phyloP scores from a whole-genome alignment of 64 coral and sea anemone genomes.

The Montipora efflorescens region DNA sequence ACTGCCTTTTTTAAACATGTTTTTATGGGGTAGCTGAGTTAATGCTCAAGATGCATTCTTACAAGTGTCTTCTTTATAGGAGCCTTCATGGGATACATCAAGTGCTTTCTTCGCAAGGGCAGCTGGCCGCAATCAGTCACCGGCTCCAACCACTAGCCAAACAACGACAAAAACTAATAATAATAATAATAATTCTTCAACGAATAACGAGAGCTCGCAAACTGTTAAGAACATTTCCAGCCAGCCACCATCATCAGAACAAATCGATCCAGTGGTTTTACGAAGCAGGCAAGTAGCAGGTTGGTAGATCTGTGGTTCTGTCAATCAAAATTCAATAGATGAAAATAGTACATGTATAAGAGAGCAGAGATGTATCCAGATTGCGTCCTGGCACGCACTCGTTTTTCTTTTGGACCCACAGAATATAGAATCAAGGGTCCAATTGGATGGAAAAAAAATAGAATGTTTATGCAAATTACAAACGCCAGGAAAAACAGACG shows the following conservation, averaged over 20 bases:
- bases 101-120: constrained; percentile 97
- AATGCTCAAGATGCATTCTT: background rate
- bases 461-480: too few species aligned
- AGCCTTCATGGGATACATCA: constrained; percentile 88
- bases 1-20: too few species aligned
- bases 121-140: constrained; percentile 69
- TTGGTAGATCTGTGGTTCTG: constrained; percentile 23
- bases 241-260: constrained; percentile 51
- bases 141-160: constrained; percentile 16
- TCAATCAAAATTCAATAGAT: too few species aligned
- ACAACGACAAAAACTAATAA: constrained; percentile 49
- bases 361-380: too few species aligned
- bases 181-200: constrained; percentile 18
- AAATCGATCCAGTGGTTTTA: constrained; percentile 83
- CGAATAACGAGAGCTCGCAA: constrained; percentile 33
- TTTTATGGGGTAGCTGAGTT: too few species aligned
- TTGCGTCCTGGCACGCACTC: too few species aligned
- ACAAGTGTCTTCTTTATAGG: background rate
- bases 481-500: too few species aligned
- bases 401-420: too few species aligned
- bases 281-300: constrained; percentile 96
- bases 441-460: too few species aligned
- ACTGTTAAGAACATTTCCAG: constrained; percentile 39
- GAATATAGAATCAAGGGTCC: too few species aligned
- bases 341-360: too few species aligned